Conservation (phyloP, 2,888 invertebrate genomes). For the Drosophila tripunctata region DNA sequence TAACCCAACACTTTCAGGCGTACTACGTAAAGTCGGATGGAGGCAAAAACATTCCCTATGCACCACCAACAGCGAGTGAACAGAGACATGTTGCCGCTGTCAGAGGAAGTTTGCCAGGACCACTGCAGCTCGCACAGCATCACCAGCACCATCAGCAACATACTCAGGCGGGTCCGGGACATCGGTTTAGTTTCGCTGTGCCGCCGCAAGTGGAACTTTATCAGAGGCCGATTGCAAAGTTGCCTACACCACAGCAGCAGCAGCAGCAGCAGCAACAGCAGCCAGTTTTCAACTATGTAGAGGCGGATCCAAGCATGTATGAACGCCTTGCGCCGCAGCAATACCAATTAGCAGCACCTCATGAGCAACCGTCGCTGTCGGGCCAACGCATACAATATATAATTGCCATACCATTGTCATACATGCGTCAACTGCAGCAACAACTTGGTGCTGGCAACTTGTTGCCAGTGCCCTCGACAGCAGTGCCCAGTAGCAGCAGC, state of each 20-base stretch:
- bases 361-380: conserved; percentile 23
- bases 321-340: conserved; percentile 51
- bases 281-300: conserved; percentile 52
- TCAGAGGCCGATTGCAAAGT: conserved; percentile 17
- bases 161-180: conserved; percentile 18
- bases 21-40: conserved; percentile 54
- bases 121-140: conserved; percentile 35
- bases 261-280: conserved; percentile 40
- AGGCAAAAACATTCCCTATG: conserved; percentile 54
- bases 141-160: conserved; percentile 16
- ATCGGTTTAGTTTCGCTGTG: conserved; percentile 62
- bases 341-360: conserved; percentile 27
- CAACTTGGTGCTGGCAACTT: conserved; percentile 48
- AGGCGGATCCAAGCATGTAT: conserved; percentile 53
- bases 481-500: conserved; percentile 31
- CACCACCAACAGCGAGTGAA: conserved; percentile 41
- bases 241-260: conserved; percentile 30
- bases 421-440: conserved; percentile 79
- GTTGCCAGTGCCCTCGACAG: conserved; percentile 27
- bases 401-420: conserved; percentile 80
- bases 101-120: conserved; percentile 29
- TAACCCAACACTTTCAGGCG: conserved; percentile 42
- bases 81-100: conserved; percentile 30
- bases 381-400: conserved; percentile 80
- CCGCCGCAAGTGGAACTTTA: conserved; percentile 67